phyloP scores from a whole-genome alignment of 2,888 invertebrate species.

The Xestia sexstrigata region DNA sequence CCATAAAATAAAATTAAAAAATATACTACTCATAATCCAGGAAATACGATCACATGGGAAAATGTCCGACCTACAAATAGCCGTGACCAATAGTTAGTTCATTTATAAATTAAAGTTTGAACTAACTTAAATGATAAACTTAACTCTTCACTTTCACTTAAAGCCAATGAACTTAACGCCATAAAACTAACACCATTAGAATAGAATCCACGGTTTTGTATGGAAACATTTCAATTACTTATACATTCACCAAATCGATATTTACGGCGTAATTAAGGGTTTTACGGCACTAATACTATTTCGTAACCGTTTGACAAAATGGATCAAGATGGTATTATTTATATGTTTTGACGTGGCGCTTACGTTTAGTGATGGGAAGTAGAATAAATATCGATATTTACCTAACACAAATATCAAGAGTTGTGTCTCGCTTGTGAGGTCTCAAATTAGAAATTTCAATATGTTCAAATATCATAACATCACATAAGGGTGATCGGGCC shows the following conservation, averaged over 20 bases:
- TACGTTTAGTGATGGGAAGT: constrained; percentile 50
- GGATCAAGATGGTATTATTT: constrained; percentile 59
- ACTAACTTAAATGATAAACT: constrained; percentile 6
- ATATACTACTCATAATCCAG: no score
- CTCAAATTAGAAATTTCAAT: background rate
- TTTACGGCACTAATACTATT: constrained; percentile 62
- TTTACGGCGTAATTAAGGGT: constrained; percentile 70
- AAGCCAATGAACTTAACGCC: constrained; percentile 28
- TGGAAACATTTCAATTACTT: constrained; percentile 61
- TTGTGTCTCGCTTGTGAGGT: background rate
- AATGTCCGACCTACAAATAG: no score
- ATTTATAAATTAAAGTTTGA: background rate
- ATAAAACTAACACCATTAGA: constrained; percentile 33
- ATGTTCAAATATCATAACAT: background rate
- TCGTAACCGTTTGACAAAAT: constrained; percentile 62
- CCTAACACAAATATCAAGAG: background rate
- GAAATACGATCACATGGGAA: no score
- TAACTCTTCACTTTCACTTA: constrained; percentile 34
- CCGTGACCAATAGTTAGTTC: background rate
- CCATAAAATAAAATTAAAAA: no score
- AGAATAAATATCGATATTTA: constrained; percentile 22
- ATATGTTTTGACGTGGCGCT: constrained; percentile 65
- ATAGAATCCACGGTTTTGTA: constrained; percentile 23
- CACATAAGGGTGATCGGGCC: no score
- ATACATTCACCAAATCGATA: constrained; percentile 71